Evolutionary conservation across 2,888 invertebrate species (phyloP).

Genomic region (Azorinus chamasolen): DNA sequence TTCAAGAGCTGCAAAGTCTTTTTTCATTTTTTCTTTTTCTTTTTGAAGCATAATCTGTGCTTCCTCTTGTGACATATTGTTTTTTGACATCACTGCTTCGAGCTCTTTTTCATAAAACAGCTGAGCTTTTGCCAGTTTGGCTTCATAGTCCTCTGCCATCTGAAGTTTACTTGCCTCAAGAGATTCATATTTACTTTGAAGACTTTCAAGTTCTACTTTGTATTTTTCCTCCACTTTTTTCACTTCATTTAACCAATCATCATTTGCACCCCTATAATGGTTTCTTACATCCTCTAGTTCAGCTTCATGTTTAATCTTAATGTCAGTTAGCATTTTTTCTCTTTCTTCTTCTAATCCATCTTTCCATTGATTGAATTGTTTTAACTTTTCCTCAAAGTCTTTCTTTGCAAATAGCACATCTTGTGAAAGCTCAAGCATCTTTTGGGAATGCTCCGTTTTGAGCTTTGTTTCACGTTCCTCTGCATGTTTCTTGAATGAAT

Average conservation of each 20-base stretch:
- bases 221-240: conserved; percentile 79
- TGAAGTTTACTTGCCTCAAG: conserved; percentile 75
- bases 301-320: conserved; percentile 74
- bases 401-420: conserved; percentile 82
- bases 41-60: conserved; percentile 71
- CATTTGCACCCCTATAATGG: conserved; percentile 71
- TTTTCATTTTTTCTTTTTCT: conserved; percentile 80
- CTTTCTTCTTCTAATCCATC: conserved; percentile 78
- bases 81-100: conserved; percentile 75
- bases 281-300: conserved; percentile 79
- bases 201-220: conserved; percentile 71
- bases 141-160: conserved; percentile 81
- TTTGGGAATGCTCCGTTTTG: conserved; percentile 79
- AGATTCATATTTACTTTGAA: conserved; percentile 70
- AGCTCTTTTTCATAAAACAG: conserved; percentile 85
- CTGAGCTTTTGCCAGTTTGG: conserved; percentile 83
- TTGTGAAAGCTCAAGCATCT: conserved; percentile 80
- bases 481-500: conserved; percentile 75
- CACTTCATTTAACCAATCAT: conserved; percentile 77
- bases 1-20: conserved; percentile 78
- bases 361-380: conserved; percentile 76
- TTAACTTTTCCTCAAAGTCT: conserved; percentile 82
- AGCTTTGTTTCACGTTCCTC: conserved; percentile 77
- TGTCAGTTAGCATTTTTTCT: conserved; percentile 73
- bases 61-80: conserved; percentile 71